phyloP scores from a whole-genome alignment of 2,113 vertebrate genomes.

The Parotia lawesii region DNA sequence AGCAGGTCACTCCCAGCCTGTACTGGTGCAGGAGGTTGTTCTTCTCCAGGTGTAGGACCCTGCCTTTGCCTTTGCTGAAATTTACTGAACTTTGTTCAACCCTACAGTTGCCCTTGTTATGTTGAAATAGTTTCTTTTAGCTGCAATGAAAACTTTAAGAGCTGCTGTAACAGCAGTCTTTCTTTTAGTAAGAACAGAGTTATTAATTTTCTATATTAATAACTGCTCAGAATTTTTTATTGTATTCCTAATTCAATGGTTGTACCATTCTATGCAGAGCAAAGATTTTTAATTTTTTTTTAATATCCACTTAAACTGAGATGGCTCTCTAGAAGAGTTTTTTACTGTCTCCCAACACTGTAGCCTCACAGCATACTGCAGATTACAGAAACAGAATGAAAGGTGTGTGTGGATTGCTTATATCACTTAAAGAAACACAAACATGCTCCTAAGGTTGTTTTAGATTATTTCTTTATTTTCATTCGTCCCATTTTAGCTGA shows the following conservation, averaged over 20 bases:
- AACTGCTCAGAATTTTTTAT: neutral
- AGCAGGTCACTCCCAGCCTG: accelerated
- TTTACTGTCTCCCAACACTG: neutral
- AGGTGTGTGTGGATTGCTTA: neutral
- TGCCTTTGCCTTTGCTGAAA: neutral
- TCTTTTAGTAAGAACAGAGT: neutral
- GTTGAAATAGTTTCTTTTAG: neutral
- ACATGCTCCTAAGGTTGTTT: neutral
- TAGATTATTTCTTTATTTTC: neutral
- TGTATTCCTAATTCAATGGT: neutral
- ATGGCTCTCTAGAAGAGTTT: neutral
- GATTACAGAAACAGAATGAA: neutral
- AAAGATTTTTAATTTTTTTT: neutral
- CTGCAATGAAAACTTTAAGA: neutral
- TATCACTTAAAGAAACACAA: neutral
- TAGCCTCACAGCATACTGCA: neutral
- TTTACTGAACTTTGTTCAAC: neutral
- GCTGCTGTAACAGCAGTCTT: neutral
- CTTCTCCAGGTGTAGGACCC: neutral
- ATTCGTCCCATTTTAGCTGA: neutral
- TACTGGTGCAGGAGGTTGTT: accelerated
- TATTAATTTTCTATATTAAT: neutral
- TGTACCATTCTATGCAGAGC: neutral
- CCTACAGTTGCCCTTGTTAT: neutral
- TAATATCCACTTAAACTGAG: neutral